These are phyloP conservation scores for Trichogramma evanescens DNA, from an alignment of 2,888 invertebrate species.

Conservation along the genomic window DNA sequence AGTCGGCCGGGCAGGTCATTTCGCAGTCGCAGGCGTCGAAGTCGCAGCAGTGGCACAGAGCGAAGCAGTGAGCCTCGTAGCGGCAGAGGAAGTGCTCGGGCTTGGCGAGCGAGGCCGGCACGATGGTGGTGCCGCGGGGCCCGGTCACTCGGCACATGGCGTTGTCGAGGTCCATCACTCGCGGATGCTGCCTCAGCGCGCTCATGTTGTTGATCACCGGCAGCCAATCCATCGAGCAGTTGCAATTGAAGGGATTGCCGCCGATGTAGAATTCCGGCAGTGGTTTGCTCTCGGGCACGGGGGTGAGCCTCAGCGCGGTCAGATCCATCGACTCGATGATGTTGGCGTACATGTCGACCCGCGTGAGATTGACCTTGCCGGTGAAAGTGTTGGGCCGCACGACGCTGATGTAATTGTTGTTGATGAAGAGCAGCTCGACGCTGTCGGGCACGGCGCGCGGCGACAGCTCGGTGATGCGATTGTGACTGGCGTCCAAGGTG, in stretches of 20 bases:
- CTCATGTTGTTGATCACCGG: constrained; percentile 83
- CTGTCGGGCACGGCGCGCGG: constrained; percentile 83
- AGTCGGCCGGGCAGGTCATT: constrained; percentile 90
- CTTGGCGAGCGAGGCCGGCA: constrained; percentile 69
- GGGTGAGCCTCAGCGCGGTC: constrained; percentile 71
- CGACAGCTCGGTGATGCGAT: constrained; percentile 74
- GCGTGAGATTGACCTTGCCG: constrained; percentile 74
- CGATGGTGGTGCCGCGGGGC: constrained; percentile 71
- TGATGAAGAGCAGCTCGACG: constrained; percentile 80
- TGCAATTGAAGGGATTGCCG: constrained; percentile 89
- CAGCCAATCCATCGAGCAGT: constrained; percentile 93
- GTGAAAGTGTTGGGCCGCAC: constrained; percentile 81
- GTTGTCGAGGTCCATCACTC: constrained; percentile 81
- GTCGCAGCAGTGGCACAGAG: constrained; percentile 91
- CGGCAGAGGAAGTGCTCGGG: constrained; percentile 84
- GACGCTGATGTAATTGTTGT: constrained; percentile 76
- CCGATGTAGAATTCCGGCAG: constrained; percentile 86
- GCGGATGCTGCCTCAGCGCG: constrained; percentile 73
- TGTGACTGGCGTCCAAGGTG: constrained; percentile 83
- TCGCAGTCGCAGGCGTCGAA: constrained; percentile 95
- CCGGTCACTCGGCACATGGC: constrained; percentile 83
- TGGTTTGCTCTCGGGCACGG: constrained; percentile 65
- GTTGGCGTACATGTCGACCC: constrained; percentile 87
- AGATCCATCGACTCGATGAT: constrained; percentile 75
- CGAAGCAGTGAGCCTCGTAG: constrained; percentile 89